Evolutionary conservation across 2,113 vertebrate genomes (phyloP).

Genomic region (Serinus canaria): DNA sequence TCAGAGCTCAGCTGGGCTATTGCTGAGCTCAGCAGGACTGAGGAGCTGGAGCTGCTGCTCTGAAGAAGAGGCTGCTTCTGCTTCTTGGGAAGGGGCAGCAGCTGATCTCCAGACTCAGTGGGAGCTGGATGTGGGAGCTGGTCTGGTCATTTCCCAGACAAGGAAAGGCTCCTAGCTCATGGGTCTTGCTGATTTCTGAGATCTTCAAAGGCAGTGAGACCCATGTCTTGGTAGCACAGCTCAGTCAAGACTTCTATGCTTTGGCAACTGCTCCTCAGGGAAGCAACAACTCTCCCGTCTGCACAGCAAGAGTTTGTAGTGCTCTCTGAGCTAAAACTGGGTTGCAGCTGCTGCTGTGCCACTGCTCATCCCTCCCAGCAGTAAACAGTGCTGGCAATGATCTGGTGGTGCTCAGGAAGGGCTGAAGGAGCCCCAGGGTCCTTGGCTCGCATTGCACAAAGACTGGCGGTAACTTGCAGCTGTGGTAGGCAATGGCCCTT

Average conservation of each 20-base stretch:
- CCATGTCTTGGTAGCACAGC: not conserved
- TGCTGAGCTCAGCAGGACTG: conserved; percentile 33
- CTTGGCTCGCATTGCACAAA: not conserved
- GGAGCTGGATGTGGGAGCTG: not conserved
- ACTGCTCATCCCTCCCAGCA: not conserved
- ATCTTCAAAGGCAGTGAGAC: not conserved
- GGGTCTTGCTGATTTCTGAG: not conserved
- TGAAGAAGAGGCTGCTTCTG: not conserved
- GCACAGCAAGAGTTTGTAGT: not conserved
- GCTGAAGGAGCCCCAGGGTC: not conserved
- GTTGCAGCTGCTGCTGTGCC: not conserved
- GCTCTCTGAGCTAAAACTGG: not conserved
- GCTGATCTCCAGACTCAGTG: not conserved
- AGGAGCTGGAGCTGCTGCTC: not conserved
- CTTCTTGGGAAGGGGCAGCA: not conserved
- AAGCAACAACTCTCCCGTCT: not conserved
- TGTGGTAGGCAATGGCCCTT: not conserved
- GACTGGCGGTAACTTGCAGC: not conserved
- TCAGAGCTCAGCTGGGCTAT: conserved; percentile 30
- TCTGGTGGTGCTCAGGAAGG: not conserved
- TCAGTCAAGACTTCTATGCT: not conserved
- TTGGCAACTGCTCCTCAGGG: not conserved
- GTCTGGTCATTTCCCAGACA: not conserved
- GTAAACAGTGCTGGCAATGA: not conserved
- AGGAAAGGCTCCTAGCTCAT: not conserved